phyloP scores from a whole-genome alignment of 1,140 invertebrate genomes.

The Aphelinus certus region DNA sequence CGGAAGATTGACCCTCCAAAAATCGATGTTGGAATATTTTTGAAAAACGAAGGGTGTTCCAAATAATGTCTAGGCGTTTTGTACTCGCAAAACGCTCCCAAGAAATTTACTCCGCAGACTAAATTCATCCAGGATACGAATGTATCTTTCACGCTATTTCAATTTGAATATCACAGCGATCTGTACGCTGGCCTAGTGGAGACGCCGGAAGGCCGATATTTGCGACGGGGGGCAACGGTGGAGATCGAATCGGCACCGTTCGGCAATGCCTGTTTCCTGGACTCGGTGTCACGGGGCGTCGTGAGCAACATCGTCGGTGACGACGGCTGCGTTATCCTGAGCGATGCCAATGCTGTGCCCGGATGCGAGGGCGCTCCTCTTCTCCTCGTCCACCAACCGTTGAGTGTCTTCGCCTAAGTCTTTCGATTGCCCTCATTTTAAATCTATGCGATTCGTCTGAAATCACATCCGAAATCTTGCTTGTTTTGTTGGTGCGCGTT shows the following conservation, averaged over 20 bases:
- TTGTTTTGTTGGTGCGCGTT: no score
- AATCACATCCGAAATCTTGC: no score
- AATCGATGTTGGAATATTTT: no score
- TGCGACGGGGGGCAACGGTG: conserved; percentile 49
- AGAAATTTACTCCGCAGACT: conserved; percentile 52
- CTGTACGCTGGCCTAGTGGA: not conserved
- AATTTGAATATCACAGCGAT: conserved; percentile 18
- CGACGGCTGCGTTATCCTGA: conserved; percentile 67
- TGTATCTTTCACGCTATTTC: conserved; percentile 4
- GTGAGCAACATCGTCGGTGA: conserved; percentile 68
- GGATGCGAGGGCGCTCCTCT: conserved; percentile 71
- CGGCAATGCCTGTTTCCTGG: conserved; percentile 67
- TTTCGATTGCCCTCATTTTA: no score
- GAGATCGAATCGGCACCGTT: conserved; percentile 68
- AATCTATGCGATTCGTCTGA: no score
- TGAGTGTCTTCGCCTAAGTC: not conserved
- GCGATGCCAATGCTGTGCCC: conserved; percentile 68
- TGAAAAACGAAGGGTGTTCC: no score
- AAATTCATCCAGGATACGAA: conserved; percentile 4
- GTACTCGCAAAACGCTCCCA: conserved; percentile 28
- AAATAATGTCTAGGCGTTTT: not conserved
- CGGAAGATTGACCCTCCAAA: no score
- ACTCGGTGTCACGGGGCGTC: conserved; percentile 67
- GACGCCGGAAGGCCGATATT: conserved; percentile 28
- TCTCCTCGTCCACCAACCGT: conserved; percentile 56